phyloP scores from a whole-genome alignment of 92 coral and sea anemone genomes.

The Pocillopora grandis region DNA sequence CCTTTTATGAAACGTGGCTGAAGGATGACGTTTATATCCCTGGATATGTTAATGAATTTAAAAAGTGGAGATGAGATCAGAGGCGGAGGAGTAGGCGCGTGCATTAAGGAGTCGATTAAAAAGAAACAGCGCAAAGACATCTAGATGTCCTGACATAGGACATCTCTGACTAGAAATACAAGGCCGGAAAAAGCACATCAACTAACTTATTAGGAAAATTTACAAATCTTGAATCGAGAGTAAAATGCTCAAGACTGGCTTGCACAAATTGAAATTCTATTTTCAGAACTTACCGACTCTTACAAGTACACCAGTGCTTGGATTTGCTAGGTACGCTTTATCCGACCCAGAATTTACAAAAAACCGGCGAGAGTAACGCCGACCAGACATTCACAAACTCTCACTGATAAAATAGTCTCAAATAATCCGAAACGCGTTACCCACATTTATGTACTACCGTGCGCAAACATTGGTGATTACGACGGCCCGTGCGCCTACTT shows the following conservation, averaged over 20 bases:
- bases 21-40: slow-evolving; percentile 41
- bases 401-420: not conserved
- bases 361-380: not conserved
- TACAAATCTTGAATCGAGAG: slow-evolving; percentile 52
- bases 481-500: not conserved
- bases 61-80: slow-evolving; percentile 1
- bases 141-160: slow-evolving; percentile 32
- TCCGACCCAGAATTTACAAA: not conserved
- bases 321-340: not conserved
- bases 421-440: not conserved
- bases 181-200: slow-evolving; percentile 48
- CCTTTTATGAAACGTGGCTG: slow-evolving; percentile 56
- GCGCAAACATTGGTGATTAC: not conserved
- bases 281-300: slow-evolving; percentile 38
- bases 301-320: slow-evolving; percentile 39
- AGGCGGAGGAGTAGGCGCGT: slow-evolving; percentile 60
- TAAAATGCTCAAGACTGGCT: slow-evolving; percentile 42
- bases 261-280: slow-evolving; percentile 22
- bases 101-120: slow-evolving; percentile 39
- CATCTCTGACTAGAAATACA: slow-evolving; percentile 56
- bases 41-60: slow-evolving; percentile 38
- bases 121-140: slow-evolving; percentile 45
- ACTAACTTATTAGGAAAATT: slow-evolving; percentile 46
- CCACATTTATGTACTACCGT: not conserved
- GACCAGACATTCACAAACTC: not conserved